A percentile compares a stretch with the other conserved stretches of the same genome.
These are phyloP conservation scores for Sitophilus oryzae DNA, from an alignment of 1,140 invertebrate species.

Conservation along the genomic window DNA sequence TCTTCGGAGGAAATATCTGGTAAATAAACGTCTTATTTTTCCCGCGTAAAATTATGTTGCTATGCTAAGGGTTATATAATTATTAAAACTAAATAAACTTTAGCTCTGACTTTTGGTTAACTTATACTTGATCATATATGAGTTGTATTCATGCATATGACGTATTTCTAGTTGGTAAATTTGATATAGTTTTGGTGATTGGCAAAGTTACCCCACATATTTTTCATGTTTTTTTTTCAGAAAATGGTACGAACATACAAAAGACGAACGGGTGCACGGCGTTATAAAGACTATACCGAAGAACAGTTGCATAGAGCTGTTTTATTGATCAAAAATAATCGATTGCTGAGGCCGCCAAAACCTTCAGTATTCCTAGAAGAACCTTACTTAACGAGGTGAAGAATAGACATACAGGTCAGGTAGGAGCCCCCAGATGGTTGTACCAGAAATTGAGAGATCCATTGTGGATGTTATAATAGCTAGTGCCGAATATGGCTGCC, in stretches of 20 bases:
- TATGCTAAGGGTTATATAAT: conserved; percentile 1
- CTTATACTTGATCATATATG: conserved; percentile 1
- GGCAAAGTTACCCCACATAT: too few relatives aligned
- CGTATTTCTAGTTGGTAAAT: background rate
- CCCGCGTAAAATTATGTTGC: background rate
- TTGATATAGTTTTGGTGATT: too few relatives aligned
- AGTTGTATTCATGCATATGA: background rate
- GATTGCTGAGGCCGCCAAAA: background rate
- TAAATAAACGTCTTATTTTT: background rate
- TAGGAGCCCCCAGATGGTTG: background rate
- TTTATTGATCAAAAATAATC: background rate
- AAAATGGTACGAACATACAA: conserved; percentile 1
- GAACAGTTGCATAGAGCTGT: conserved; percentile 1
- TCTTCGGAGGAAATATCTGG: too few relatives aligned
- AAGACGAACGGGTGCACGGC: background rate
- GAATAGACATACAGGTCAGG: background rate
- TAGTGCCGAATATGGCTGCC: background rate
- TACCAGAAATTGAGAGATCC: background rate
- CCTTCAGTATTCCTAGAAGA: background rate
- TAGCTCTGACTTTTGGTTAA: background rate
- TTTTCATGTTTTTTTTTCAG: too few relatives aligned
- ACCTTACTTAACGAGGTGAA: background rate
- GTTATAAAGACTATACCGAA: conserved; percentile 4
- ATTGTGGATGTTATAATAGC: conserved; percentile 1
- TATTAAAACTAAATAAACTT: too few relatives aligned